These are phyloP conservation scores for Canis aureus DNA, from an alignment of 2,113 vertebrate genomes.

Conservation along the genomic window DNA sequence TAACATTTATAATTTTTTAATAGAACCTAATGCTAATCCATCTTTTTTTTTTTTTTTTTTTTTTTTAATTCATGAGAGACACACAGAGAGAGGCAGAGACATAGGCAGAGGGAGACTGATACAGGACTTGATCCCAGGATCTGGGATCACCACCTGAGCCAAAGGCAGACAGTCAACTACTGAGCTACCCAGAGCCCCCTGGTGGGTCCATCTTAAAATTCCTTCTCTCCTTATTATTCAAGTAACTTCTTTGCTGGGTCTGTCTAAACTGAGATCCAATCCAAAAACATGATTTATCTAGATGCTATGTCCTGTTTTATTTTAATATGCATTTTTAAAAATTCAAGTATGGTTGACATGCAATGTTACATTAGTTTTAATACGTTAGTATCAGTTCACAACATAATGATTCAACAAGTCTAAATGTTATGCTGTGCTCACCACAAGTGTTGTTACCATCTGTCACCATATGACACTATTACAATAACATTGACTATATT, in stretches of 20 bases:
- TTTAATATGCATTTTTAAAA: neutral
- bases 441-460: neutral
- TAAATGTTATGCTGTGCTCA: neutral
- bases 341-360: neutral
- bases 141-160: too few relatives aligned
- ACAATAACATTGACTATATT: neutral
- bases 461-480: neutral
- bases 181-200: too few relatives aligned
- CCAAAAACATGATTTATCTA: neutral
- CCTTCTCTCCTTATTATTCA: neutral
- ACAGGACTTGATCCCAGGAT: too few relatives aligned
- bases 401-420: neutral
- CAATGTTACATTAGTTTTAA: neutral
- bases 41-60: too few relatives aligned
- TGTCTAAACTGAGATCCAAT: neutral
- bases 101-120: too few relatives aligned
- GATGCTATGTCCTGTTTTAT: neutral
- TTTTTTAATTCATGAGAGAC: too few relatives aligned
- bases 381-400: neutral
- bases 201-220: neutral
- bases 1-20: slow-evolving; percentile 29
- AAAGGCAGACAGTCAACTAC: too few relatives aligned
- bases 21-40: neutral
- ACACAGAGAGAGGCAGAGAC: too few relatives aligned
- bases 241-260: neutral